Evolutionary conservation across 2,888 invertebrate genomes (phyloP).

Genomic region (Pammene aurita): DNA sequence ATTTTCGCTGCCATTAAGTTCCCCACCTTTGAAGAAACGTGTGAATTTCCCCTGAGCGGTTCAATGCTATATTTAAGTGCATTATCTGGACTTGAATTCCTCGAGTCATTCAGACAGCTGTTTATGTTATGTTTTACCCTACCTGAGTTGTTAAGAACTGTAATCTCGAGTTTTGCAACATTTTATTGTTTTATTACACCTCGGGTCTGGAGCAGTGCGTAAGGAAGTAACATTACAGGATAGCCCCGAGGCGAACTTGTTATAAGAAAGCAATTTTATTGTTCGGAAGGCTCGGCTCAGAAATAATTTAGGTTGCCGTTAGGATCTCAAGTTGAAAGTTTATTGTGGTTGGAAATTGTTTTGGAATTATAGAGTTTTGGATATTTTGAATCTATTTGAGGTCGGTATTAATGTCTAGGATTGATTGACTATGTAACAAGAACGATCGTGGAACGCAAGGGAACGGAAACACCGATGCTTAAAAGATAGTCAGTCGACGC

Average conservation of each 20-base stretch:
- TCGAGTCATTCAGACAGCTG: slow-evolving; percentile 50
- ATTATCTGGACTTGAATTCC: slow-evolving; percentile 49
- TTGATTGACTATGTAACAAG: slow-evolving; percentile 38
- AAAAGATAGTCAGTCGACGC: not conserved
- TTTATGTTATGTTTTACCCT: slow-evolving; percentile 51
- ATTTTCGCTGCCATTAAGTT: slow-evolving; percentile 39
- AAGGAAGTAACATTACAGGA: slow-evolving; percentile 61
- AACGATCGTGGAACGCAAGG: slow-evolving; percentile 17
- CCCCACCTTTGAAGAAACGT: slow-evolving; percentile 44
- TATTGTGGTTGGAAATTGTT: slow-evolving; percentile 55
- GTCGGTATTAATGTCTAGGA: slow-evolving; percentile 28
- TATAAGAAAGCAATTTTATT: slow-evolving; percentile 73
- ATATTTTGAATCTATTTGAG: slow-evolving; percentile 40
- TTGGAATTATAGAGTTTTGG: slow-evolving; percentile 41
- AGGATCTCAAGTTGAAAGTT: slow-evolving; percentile 62
- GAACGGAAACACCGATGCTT: not conserved
- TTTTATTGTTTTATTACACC: slow-evolving; percentile 69
- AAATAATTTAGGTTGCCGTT: slow-evolving; percentile 67
- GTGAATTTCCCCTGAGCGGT: slow-evolving; percentile 45
- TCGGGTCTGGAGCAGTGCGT: slow-evolving; percentile 53
- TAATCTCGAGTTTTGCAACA: slow-evolving; percentile 63
- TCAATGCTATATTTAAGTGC: slow-evolving; percentile 50
- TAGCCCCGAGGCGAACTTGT: slow-evolving; percentile 59
- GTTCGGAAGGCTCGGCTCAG: slow-evolving; percentile 59
- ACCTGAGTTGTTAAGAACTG: slow-evolving; percentile 55